These are phyloP conservation scores for Coenonympha arcania DNA, from an alignment of 2,888 invertebrate species.

Conservation along the genomic window DNA sequence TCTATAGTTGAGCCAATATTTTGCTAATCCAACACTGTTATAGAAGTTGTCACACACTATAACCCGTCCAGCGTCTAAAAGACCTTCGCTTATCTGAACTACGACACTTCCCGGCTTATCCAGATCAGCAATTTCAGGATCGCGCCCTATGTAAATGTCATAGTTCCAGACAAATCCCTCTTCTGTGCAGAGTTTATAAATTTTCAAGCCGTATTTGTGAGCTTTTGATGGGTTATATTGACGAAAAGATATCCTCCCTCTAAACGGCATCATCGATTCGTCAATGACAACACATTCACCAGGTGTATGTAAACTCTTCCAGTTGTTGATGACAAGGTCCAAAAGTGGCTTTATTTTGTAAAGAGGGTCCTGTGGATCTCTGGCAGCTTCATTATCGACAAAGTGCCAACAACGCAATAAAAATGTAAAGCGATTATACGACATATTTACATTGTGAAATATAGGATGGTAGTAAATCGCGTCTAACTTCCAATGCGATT, in stretches of 20 bases:
- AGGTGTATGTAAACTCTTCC: constrained; percentile 20
- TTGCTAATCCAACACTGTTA: constrained; percentile 32
- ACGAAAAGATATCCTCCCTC: constrained; percentile 22
- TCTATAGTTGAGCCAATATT: too few relatives aligned
- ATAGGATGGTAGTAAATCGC: constrained; percentile 25
- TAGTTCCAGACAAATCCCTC: constrained; percentile 25
- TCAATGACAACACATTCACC: constrained; percentile 24
- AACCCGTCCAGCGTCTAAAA: constrained; percentile 13
- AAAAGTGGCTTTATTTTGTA: constrained; percentile 28
- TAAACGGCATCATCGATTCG: constrained; percentile 30
- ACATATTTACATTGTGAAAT: constrained; percentile 26
- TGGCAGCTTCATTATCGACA: constrained; percentile 21
- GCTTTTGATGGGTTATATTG: constrained; percentile 29
- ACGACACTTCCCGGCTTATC: constrained; percentile 24
- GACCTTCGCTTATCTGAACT: constrained; percentile 17
- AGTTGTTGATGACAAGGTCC: constrained; percentile 25
- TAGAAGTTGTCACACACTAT: constrained; percentile 36
- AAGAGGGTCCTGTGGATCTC: constrained; percentile 20
- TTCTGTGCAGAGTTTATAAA: constrained; percentile 26
- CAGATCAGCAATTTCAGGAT: constrained; percentile 18
- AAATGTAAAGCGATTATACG: constrained; percentile 24
- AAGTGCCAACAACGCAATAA: constrained; percentile 30
- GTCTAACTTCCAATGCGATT: constrained; percentile 28
- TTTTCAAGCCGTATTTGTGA: too few relatives aligned
- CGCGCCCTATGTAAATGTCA: constrained; percentile 18